Evolutionary conservation across 2,113 vertebrate species (phyloP).

Genomic region (Bambusicola thoracicus): DNA sequence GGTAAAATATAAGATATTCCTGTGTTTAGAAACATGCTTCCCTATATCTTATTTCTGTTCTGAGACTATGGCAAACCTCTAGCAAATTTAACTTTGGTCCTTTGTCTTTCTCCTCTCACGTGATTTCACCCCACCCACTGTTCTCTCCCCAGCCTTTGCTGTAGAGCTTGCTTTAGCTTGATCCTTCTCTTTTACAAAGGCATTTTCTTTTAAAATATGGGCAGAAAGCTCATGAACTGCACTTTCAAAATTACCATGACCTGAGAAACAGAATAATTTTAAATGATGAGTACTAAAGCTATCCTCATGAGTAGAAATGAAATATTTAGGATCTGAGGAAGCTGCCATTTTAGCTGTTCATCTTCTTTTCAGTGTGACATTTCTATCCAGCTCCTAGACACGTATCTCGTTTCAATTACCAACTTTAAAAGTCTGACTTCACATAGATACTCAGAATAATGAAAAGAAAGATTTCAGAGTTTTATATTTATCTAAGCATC

Average conservation of each 20-base stretch:
- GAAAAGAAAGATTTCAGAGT: slow-evolving; percentile 2
- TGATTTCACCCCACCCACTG: not conserved
- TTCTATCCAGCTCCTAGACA: not conserved
- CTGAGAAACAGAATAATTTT: slow-evolving; percentile 23
- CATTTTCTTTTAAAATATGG: not conserved
- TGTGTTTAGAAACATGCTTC: not conserved
- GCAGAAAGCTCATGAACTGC: not conserved
- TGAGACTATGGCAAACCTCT: not conserved
- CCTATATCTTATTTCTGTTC: not conserved
- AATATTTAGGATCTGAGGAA: slow-evolving; percentile 47
- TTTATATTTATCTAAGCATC: slow-evolving; percentile 27
- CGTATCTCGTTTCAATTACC: slow-evolving; percentile 4
- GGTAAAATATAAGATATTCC: no score
- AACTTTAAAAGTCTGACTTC: not conserved
- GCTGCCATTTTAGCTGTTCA: slow-evolving; percentile 37
- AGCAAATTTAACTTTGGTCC: not conserved
- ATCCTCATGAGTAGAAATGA: slow-evolving; percentile 40
- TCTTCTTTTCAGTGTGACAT: slow-evolving; percentile 5
- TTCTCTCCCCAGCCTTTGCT: not conserved
- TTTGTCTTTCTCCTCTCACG: not conserved
- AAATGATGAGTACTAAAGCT: slow-evolving; percentile 35
- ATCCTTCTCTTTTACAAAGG: not conserved
- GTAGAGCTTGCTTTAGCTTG: not conserved
- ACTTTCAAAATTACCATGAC: not conserved
- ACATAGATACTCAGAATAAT: not conserved